phyloP scores from a whole-genome alignment of 2,113 vertebrate species.

The Indicator maculatus region DNA sequence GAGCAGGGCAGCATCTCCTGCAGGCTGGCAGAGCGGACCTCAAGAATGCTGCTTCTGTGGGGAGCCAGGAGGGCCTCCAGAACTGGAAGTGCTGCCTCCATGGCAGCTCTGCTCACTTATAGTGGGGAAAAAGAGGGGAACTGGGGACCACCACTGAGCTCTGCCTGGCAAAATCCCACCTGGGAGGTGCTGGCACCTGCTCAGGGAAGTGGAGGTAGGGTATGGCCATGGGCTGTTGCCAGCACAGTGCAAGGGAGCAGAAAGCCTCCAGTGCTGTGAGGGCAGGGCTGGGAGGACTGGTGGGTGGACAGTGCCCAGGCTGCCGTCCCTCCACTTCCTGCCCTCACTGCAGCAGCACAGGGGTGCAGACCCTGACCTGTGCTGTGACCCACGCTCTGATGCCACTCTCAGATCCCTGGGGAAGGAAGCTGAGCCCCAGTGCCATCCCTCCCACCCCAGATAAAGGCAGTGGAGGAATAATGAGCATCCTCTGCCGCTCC shows the following conservation, averaged over 20 bases:
- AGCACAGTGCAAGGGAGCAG: fast-evolving
- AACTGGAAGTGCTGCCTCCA: neutral
- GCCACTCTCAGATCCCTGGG: neutral
- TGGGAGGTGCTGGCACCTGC: neutral
- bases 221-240: neutral
- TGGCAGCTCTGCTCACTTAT: neutral
- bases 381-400: fast-evolving
- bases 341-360: fast-evolving
- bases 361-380: neutral
- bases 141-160: neutral
- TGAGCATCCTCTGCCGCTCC: slow-evolving; percentile 34
- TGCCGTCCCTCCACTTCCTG: neutral
- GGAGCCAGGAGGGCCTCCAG: neutral
- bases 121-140: neutral
- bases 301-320: neutral
- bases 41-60: neutral
- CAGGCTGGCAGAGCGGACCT: fast-evolving
- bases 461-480: neutral
- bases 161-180: neutral
- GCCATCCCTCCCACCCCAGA: neutral
- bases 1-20: neutral
- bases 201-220: neutral
- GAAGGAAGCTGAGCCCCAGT: neutral
- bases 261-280: neutral
- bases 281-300: neutral